Base-by-base conservation (phyloP, 2,888 invertebrate genomes). In the Carterocephalus palaemon region DNA sequence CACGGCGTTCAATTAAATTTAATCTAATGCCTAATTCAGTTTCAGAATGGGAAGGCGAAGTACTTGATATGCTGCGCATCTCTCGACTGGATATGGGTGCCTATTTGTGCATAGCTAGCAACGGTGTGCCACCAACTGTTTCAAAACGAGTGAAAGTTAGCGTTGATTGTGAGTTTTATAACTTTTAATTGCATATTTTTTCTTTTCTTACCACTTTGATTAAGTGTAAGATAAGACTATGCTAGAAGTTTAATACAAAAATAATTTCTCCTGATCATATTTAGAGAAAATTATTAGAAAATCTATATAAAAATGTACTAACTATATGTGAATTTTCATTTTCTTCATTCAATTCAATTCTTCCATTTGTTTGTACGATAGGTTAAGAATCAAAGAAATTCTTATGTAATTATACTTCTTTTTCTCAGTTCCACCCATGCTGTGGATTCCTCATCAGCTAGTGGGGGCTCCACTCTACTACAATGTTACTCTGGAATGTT, bases 121-220 rank as follows among this genome's bases (percentile, higher is more conserved):
- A 96, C 68, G 94, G 95, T 7, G 93, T 96, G 8, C 96, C 96
- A 1, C 96, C 96, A 3, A 92, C 94, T 20, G 95, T 96, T 49
- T 95, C 95, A 70, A 96, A 96, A 81, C 89, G 95, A 67, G 96
- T 96, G 64, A 95, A 95, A 91, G 95, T 96, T 66, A 95, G 95
- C 88, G 96, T 96, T 24, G 95, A 96, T 81, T 96, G 96, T 96
- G 87, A 95, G 96, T 94, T 29, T 4, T 8, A 3, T 31, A 22
- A 19, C 5, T 15, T 12, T 24, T 6, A n/a, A n/a, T n/a, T n/a
- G n/a, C n/a, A n/a, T n/a, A n/a, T n/a, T n/a, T n/a, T n/a, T n/a
- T n/a, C n/a, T n/a, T n/a, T n/a, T n/a, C n/a, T n/a, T n/a, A n/a
- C n/a, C n/a, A n/a, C n/a, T n/a, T n/a, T n/a, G n/a, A n/a, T n/a